Conservation (phyloP, 2,113 vertebrate genomes). For the Elachura formosa region DNA sequence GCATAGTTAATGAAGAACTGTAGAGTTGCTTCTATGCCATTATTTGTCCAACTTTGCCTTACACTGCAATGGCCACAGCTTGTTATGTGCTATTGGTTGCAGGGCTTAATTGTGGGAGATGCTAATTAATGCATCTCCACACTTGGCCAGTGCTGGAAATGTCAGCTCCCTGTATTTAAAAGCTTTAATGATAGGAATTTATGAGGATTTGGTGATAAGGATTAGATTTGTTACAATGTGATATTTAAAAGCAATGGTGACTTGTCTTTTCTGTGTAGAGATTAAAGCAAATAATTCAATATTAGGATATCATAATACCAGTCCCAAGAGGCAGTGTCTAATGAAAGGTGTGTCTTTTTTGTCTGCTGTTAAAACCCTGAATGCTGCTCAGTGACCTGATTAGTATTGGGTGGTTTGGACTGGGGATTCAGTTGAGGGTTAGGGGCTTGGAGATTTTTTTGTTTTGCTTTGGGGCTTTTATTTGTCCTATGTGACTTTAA, state of each 20-base stretch:
- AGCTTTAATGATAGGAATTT: background rate
- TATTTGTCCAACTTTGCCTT: background rate
- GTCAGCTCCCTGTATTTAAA: background rate
- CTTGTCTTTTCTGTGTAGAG: background rate
- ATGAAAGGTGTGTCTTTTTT: background rate
- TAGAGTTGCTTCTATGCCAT: background rate
- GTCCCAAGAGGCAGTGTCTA: background rate
- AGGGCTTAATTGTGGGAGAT: background rate
- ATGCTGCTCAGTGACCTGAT: background rate
- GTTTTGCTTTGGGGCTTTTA: background rate
- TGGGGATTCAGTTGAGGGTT: rapidly evolving
- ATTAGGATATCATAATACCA: background rate
- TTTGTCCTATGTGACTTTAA: background rate
- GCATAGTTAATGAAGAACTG: background rate
- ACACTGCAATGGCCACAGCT: background rate
- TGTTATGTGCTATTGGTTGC: background rate
- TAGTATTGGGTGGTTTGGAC: background rate
- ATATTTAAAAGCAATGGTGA: background rate
- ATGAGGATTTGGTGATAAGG: background rate
- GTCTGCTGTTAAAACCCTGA: background rate
- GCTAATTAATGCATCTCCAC: background rate
- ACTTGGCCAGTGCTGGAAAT: background rate
- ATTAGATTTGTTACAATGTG: background rate
- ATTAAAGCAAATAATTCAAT: background rate
- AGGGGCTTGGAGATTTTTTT: background rate